Conservation (phyloP, 53 echinoderm and acorn worm genomes). For the Apostichopus leukothele region DNA sequence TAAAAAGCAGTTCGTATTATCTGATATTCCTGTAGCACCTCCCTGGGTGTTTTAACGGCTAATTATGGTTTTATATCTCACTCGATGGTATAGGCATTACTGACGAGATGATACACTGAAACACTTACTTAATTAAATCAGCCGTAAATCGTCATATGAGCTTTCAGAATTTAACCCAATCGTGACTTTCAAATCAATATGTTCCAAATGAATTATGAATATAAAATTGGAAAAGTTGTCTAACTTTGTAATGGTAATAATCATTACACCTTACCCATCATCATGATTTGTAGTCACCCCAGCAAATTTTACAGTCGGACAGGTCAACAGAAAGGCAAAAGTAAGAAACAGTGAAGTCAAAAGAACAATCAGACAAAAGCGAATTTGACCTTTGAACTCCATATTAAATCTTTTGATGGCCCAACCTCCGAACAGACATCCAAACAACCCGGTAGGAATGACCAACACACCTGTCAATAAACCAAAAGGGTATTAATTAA, state of each 20-base stretch:
- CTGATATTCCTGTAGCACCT: too few relatives aligned
- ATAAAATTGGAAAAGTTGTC: too few relatives aligned
- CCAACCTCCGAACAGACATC: constrained; percentile 49
- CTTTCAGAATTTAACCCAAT: too few relatives aligned
- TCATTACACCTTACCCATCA: constrained; percentile 37
- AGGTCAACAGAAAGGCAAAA: constrained; percentile 55
- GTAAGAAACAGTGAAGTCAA: not conserved
- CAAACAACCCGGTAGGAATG: constrained; percentile 40
- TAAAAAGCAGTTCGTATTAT: too few relatives aligned
- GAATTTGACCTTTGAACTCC: constrained; percentile 28
- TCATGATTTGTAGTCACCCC: constrained; percentile 57
- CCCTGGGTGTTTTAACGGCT: too few relatives aligned
- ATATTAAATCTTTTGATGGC: constrained; percentile 48
- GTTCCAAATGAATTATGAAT: too few relatives aligned
- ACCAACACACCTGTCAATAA: constrained; percentile 42
- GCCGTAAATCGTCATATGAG: too few relatives aligned
- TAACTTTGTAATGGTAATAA: not conserved
- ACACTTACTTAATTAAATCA: too few relatives aligned
- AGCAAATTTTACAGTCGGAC: constrained; percentile 58
- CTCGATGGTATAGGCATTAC: too few relatives aligned
- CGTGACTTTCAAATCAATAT: too few relatives aligned
- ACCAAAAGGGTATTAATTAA: not conserved
- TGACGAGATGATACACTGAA: too few relatives aligned
- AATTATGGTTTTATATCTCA: too few relatives aligned
- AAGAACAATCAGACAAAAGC: constrained; percentile 7